Evolutionary conservation across 2,113 vertebrate species (phyloP).

Genomic region (Calidris pugnax): DNA sequence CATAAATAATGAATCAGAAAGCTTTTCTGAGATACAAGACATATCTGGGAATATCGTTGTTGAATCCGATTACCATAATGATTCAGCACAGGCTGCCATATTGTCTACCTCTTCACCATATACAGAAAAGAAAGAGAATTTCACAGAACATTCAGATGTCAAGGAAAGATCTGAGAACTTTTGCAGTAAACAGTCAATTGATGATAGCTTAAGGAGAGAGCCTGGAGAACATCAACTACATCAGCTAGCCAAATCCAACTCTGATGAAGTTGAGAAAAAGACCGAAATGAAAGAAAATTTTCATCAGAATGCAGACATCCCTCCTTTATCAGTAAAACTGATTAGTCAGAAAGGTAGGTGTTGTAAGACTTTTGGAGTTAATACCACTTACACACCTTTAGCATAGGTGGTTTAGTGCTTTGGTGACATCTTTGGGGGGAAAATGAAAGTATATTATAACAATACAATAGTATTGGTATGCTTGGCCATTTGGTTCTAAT

Average conservation of each 20-base stretch:
- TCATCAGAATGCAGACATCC: neutral
- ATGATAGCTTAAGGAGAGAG: neutral
- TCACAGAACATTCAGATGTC: neutral
- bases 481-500: neutral
- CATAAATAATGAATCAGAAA: neutral
- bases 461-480: neutral
- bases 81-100: neutral
- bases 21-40: constrained; percentile 10
- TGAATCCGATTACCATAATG: neutral
- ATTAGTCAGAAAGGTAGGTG: constrained; percentile 67
- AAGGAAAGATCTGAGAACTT: neutral
- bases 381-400: neutral
- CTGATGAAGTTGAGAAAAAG: constrained; percentile 24
- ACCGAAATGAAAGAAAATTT: constrained; percentile 17
- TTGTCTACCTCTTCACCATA: neutral
- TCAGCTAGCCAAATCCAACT: neutral
- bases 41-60: neutral
- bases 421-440: neutral
- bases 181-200: neutral
- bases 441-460: neutral
- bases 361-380: neutral
- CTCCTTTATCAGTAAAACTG: constrained; percentile 20
- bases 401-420: neutral
- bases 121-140: constrained; percentile 18
- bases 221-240: neutral